A percentile compares a stretch with the other conserved stretches of the same genome.
phyloP scores from a whole-genome alignment of 1,140 invertebrate genomes.

The Anoplolepis gracilipes region DNA sequence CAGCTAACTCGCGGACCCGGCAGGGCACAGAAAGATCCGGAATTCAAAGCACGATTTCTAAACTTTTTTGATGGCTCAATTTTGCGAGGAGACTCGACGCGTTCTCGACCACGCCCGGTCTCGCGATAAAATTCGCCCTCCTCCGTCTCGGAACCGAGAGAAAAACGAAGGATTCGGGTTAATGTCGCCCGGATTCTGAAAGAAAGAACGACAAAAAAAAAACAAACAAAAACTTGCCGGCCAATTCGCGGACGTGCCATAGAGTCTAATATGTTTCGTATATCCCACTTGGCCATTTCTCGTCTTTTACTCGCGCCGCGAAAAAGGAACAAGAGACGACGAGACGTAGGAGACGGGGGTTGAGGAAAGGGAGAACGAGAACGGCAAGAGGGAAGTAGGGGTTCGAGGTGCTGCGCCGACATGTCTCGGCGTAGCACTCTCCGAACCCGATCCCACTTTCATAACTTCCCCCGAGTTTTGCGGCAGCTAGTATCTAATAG shows the following conservation, averaged over 20 bases:
- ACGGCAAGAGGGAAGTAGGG: not conserved
- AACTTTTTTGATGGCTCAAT: constrained; percentile 83
- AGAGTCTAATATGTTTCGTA: constrained; percentile 82
- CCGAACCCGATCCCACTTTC: constrained; percentile 81
- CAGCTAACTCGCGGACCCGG: constrained; percentile 1
- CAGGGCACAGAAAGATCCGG: constrained; percentile 1
- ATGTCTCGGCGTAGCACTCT: constrained; percentile 63
- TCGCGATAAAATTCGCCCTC: constrained; percentile 41
- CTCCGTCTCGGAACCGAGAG: not conserved
- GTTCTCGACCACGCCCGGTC: not conserved
- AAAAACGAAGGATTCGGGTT: constrained; percentile 66
- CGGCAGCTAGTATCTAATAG: constrained; percentile 81
- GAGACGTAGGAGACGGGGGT: not conserved
- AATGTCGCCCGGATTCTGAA: constrained; percentile 69
- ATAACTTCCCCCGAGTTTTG: constrained; percentile 82
- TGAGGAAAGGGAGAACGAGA: not conserved
- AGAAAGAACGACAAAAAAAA: constrained; percentile 28
- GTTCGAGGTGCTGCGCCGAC: constrained; percentile 24
- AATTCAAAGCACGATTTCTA: constrained; percentile 78
- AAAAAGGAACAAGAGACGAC: constrained; percentile 44
- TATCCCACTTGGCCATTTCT: constrained; percentile 74
- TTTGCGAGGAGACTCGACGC: constrained; percentile 66
- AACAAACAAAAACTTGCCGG: constrained; percentile 75
- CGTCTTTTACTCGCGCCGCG: constrained; percentile 28
- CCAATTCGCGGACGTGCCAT: constrained; percentile 80